Evolutionary conservation across 2,888 invertebrate genomes (phyloP).

Genomic region (Tethea ocularis): DNA sequence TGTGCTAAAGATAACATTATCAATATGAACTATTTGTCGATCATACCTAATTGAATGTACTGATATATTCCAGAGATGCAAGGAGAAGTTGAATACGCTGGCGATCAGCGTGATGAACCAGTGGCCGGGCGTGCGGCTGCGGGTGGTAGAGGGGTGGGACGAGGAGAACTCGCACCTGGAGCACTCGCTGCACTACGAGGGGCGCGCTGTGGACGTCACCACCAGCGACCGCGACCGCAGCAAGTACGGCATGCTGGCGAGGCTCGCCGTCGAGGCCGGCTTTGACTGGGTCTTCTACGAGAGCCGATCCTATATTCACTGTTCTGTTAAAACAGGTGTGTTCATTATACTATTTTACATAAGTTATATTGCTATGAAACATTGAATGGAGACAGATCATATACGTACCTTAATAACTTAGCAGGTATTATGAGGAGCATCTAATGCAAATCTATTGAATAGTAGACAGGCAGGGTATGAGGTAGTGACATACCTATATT

Average conservation of each 20-base stretch:
- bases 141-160: conserved; percentile 98
- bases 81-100: conserved; percentile 96
- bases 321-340: conserved; percentile 98
- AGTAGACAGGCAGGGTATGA: too few species aligned
- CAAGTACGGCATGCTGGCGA: conserved; percentile 97
- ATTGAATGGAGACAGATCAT: too few species aligned
- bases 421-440: too few species aligned
- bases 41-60: conserved; percentile 6
- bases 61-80: conserved; percentile 92
- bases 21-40: conserved; percentile 7
- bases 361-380: background rate
- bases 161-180: conserved; percentile 91
- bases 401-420: too few species aligned
- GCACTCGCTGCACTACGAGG: conserved; percentile 97
- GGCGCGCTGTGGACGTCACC: conserved; percentile 97
- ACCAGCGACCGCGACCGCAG: conserved; percentile 96
- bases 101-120: conserved; percentile 99
- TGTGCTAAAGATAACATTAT: conserved; percentile 10
- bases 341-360: background rate
- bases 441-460: too few species aligned
- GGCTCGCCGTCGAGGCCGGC: conserved; percentile 97
- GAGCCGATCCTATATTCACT: conserved; percentile 96
- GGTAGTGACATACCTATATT: too few species aligned
- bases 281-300: conserved; percentile 99
- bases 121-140: conserved; percentile 96